Percentiles rank a stretch among this genome's conserved stretches.
phyloP scores from a whole-genome alignment of 2,888 invertebrate species.

The Sturmia bella region DNA sequence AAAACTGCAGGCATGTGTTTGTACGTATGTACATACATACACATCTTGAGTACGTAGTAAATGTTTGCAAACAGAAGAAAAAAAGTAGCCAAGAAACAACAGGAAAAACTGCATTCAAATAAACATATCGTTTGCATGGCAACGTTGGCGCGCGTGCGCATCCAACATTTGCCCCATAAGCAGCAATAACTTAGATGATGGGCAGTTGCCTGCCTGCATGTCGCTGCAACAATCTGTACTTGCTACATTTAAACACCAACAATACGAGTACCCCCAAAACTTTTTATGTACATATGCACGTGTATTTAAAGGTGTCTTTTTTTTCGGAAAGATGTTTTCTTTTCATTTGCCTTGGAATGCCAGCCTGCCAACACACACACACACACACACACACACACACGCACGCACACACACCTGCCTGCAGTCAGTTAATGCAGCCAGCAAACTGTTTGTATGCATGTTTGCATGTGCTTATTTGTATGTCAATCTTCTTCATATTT shows the following conservation, averaged over 20 bases:
- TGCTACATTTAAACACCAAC: conserved; percentile 16
- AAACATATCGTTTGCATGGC: conserved; percentile 62
- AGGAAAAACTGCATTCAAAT: conserved; percentile 51
- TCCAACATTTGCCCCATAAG: conserved; percentile 75
- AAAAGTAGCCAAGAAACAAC: conserved; percentile 35
- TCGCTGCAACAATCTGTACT: conserved; percentile 27
- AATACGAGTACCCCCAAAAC: conserved; percentile 10
- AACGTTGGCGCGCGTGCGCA: conserved; percentile 77
- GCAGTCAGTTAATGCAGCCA: not conserved
- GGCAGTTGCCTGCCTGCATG: conserved; percentile 48
- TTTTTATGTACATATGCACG: conserved; percentile 30
- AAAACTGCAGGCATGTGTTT: conserved; percentile 22
- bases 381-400: no score
- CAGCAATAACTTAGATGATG: conserved; percentile 53
- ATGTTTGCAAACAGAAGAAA: not conserved
- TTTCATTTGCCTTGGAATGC: not conserved
- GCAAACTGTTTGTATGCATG: not conserved
- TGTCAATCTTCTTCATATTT: conserved; percentile 57
- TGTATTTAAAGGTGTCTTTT: conserved; percentile 40
- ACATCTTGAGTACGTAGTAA: conserved; percentile 42
- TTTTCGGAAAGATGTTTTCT: conserved; percentile 44
- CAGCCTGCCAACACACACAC: not conserved
- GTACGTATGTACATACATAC: conserved; percentile 31
- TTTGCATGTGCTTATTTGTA: conserved; percentile 21
- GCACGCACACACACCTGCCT: no score